These are phyloP conservation scores for Vidua chalybeata DNA, from an alignment of 2,113 vertebrate species.

Conservation along the genomic window DNA sequence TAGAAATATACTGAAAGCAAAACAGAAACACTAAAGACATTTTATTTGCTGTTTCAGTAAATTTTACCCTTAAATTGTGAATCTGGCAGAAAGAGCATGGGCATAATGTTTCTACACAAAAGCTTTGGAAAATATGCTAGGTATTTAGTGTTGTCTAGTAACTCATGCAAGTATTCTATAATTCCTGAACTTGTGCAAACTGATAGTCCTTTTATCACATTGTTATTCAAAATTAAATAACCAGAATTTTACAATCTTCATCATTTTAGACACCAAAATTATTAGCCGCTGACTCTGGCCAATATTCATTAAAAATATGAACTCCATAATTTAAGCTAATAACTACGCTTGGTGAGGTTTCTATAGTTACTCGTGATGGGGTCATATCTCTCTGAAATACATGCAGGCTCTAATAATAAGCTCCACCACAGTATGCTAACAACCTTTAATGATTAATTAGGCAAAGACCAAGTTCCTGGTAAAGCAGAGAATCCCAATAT, in stretches of 20 bases:
- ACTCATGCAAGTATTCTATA: background rate
- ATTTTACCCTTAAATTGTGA: background rate
- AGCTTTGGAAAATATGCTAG: background rate
- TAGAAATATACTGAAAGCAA: background rate
- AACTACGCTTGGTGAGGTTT: slow-evolving; percentile 68
- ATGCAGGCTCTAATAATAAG: slow-evolving; percentile 71
- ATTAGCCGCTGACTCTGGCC: slow-evolving; percentile 50
- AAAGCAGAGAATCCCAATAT: slow-evolving; percentile 52
- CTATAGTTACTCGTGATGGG: slow-evolving; percentile 76
- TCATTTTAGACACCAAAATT: slow-evolving; percentile 63
- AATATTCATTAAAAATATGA: slow-evolving; percentile 61
- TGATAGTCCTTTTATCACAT: background rate
- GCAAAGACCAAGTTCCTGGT: slow-evolving; percentile 65
- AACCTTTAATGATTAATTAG: slow-evolving; percentile 78
- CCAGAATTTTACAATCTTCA: slow-evolving; percentile 38
- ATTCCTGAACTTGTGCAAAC: background rate
- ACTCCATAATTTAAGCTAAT: slow-evolving; percentile 72
- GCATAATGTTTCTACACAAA: background rate
- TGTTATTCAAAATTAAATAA: slow-evolving; percentile 23
- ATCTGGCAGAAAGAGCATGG: background rate
- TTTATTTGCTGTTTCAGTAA: background rate
- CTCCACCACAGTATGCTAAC: slow-evolving; percentile 67
- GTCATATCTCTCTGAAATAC: slow-evolving; percentile 70
- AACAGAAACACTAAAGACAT: background rate
- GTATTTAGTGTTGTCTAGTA: background rate